Evolutionary conservation across 2,113 vertebrate genomes (phyloP).

Genomic region (Furnarius figulus): DNA sequence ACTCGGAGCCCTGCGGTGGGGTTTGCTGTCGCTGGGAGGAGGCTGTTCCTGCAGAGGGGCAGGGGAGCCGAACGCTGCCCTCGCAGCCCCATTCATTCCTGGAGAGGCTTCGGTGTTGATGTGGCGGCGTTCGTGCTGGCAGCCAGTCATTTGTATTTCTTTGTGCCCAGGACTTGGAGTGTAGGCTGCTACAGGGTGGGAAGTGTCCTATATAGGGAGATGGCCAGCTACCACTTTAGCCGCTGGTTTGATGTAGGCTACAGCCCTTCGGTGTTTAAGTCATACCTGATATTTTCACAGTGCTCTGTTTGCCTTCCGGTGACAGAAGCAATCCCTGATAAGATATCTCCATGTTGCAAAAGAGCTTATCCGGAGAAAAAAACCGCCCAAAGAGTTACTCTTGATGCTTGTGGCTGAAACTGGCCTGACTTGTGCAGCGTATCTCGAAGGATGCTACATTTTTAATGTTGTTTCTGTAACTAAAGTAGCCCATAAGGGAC

Average conservation of each 20-base stretch:
- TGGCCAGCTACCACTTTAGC: neutral
- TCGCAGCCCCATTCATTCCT: accelerated
- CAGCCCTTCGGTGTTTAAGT: neutral
- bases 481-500: neutral
- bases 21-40: neutral
- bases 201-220: neutral
- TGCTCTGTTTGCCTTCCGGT: neutral
- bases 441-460: neutral
- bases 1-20: neutral
- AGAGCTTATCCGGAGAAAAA: neutral
- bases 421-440: neutral
- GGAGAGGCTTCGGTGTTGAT: neutral
- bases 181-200: neutral
- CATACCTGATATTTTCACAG: neutral
- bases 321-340: neutral
- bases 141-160: neutral
- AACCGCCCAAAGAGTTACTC: neutral
- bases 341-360: neutral
- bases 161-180: neutral
- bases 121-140: neutral
- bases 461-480: constrained; percentile 38
- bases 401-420: neutral
- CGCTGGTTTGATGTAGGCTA: neutral
- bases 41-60: neutral
- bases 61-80: neutral